Conservation (phyloP, 1,140 invertebrate species). For the Pseudomyrmex flavicornis region DNA sequence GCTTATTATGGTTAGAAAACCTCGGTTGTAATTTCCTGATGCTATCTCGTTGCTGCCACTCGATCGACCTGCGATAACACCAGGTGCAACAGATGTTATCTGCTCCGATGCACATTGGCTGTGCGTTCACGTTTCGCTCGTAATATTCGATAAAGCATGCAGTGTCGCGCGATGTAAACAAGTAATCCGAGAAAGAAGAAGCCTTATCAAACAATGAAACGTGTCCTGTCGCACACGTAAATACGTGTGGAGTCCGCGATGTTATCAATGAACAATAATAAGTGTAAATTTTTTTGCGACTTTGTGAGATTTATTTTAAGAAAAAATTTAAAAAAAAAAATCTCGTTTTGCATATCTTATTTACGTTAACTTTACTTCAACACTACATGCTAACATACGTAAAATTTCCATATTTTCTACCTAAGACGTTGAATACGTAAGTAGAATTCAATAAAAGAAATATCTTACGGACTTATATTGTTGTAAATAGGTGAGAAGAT, state of each 20-base stretch:
- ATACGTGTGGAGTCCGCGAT: background rate
- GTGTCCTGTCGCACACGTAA: background rate
- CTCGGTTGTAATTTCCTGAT: slow-evolving; percentile 2
- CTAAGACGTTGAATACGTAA: background rate
- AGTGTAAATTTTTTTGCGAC: too few relatives aligned
- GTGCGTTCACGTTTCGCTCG: background rate
- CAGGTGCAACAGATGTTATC: slow-evolving; percentile 40
- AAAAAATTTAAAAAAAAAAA: background rate
- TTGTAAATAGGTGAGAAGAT: background rate
- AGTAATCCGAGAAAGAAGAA: slow-evolving; percentile 15
- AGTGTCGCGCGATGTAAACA: background rate
- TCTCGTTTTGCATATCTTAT: background rate
- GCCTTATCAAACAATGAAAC: slow-evolving; percentile 10
- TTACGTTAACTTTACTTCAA: slow-evolving; percentile 3
- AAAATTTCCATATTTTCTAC: slow-evolving; percentile 9
- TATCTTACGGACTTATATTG: slow-evolving; percentile 16
- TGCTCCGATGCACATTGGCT: background rate
- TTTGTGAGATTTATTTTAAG: too few relatives aligned
- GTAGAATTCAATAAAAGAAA: slow-evolving; percentile 27
- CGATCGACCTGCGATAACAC: background rate
- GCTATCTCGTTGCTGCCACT: background rate
- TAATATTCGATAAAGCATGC: slow-evolving; percentile 29
- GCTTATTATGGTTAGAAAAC: background rate
- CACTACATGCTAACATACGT: background rate
- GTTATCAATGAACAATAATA: background rate